These are phyloP conservation scores for Oligia latruncula DNA, from an alignment of 2,888 invertebrate species.

Conservation along the genomic window DNA sequence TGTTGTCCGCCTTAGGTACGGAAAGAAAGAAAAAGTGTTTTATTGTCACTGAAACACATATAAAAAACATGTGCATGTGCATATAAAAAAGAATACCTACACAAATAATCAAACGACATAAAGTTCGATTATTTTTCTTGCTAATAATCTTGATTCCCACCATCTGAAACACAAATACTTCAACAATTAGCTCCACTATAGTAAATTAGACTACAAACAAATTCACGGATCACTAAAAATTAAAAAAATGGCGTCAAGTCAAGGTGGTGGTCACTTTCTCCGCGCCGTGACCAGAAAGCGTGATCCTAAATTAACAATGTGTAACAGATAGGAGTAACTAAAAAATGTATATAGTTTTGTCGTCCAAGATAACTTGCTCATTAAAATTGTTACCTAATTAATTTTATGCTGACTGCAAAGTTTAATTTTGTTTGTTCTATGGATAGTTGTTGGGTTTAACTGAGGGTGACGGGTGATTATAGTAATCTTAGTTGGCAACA, in stretches of 20 bases:
- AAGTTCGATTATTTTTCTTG: not conserved
- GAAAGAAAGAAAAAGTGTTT: no score
- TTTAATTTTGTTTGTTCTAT: slow-evolving; percentile 38
- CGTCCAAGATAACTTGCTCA: slow-evolving; percentile 70
- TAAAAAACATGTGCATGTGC: no score
- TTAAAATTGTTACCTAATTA: slow-evolving; percentile 73
- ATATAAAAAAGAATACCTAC: no score
- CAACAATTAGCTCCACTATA: slow-evolving; percentile 28
- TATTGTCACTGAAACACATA: no score
- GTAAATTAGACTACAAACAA: slow-evolving; percentile 21
- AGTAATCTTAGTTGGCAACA: slow-evolving; percentile 32
- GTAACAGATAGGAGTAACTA: slow-evolving; percentile 75
- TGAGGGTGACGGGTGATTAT: slow-evolving; percentile 28
- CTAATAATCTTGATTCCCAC: not conserved
- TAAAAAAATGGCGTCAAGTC: slow-evolving; percentile 56
- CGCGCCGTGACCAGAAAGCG: slow-evolving; percentile 82
- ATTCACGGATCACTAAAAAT: slow-evolving; percentile 65
- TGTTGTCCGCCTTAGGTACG: no score
- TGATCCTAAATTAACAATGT: slow-evolving; percentile 86
- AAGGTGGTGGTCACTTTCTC: slow-evolving; percentile 77
- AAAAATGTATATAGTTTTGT: slow-evolving; percentile 68
- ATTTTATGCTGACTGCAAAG: slow-evolving; percentile 38
- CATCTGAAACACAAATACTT: slow-evolving; percentile 3
- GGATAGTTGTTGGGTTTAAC: slow-evolving; percentile 32
- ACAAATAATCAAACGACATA: not conserved